These are phyloP conservation scores for Gadus macrocephalus DNA, from an alignment of 2,113 vertebrate genomes.

Conservation along the genomic window DNA sequence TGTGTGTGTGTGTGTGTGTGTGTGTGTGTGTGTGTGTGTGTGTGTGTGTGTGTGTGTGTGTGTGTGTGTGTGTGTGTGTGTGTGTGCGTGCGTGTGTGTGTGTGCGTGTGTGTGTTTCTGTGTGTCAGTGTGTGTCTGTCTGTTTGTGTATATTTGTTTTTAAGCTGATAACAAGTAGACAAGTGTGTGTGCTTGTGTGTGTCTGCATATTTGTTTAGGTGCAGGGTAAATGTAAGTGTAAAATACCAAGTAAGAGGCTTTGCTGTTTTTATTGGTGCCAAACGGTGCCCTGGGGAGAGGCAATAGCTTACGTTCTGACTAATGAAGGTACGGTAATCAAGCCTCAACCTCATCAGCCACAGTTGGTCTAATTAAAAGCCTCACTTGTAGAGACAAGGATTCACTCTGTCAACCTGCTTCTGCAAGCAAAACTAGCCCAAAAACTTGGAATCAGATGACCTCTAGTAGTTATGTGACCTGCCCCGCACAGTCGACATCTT, in stretches of 20 bases:
- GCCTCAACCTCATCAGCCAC: constrained; percentile 59
- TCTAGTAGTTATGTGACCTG: too few species aligned
- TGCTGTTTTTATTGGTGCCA: constrained; percentile 46
- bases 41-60: not conserved
- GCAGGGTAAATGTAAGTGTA: constrained; percentile 50
- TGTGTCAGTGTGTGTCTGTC: not conserved
- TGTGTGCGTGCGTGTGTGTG: not conserved
- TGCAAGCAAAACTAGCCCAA: constrained; percentile 16
- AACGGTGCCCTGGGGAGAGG: constrained; percentile 59
- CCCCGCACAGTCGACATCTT: constrained; percentile 2
- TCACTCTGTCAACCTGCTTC: constrained; percentile 29
- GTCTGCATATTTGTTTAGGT: constrained; percentile 45
- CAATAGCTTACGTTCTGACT: constrained; percentile 59
- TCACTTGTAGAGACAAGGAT: constrained; percentile 54
- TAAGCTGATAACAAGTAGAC: not conserved
- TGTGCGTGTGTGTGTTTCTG: constrained; percentile 4
- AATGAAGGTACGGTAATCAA: constrained; percentile 68
- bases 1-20: constrained; percentile 11
- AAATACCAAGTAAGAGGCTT: constrained; percentile 17
- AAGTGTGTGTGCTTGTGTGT: constrained; percentile 1
- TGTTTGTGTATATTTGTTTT: not conserved
- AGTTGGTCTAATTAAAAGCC: constrained; percentile 66
- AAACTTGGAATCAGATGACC: too few species aligned
- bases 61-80: not conserved
- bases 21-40: not conserved